Percentiles rank a stretch among this genome's conserved stretches.
Conservation (phyloP, 2,797 vertebrate species). For the Eulemur albifrons region DNA sequence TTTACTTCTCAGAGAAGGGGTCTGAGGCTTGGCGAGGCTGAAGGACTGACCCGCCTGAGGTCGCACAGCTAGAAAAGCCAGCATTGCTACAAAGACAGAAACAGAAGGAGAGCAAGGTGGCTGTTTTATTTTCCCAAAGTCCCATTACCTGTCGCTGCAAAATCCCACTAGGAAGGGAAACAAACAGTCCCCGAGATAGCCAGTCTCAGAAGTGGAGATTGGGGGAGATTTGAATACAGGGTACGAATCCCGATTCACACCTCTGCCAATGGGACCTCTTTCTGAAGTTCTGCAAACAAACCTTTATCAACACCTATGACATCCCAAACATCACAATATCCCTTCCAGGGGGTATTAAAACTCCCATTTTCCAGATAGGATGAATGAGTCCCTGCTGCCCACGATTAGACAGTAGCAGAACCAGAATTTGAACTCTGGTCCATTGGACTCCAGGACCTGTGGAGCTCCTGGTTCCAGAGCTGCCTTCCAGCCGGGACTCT, state of each 20-base stretch:
- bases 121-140: neutral
- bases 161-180: neutral
- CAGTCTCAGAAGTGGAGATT: neutral
- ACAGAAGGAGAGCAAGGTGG: neutral
- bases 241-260: neutral
- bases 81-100: neutral
- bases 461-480: neutral
- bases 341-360: neutral
- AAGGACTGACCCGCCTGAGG: neutral
- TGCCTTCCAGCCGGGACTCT: neutral
- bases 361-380: constrained; percentile 25
- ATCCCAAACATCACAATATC: neutral
- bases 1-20: neutral
- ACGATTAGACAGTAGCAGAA: neutral
- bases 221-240: neutral
- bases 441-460: neutral
- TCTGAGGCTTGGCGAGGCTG: neutral
- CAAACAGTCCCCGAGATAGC: neutral
- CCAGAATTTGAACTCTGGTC: neutral
- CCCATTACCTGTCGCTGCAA: neutral
- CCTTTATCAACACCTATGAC: neutral
- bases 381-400: neutral
- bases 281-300: neutral
- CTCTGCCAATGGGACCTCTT: neutral
- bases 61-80: neutral